Percentiles rank a stretch among this genome's conserved stretches.
phyloP scores from a whole-genome alignment of 2,113 vertebrate genomes.

The Trematocara marginatum region DNA sequence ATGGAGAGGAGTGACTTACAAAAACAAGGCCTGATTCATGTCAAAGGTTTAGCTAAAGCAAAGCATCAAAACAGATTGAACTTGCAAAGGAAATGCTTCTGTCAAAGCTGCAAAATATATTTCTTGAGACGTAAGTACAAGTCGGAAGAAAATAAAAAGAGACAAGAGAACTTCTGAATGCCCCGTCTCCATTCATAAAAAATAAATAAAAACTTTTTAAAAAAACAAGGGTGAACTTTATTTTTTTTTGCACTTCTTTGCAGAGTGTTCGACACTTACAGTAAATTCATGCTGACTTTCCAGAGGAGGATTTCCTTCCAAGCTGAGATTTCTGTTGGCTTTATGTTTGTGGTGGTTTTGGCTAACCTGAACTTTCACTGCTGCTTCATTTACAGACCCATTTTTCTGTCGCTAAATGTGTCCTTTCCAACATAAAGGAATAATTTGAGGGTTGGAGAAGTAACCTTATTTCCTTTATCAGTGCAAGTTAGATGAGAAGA shows the following conservation, averaged over 20 bases:
- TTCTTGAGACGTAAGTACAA: background rate
- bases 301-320: background rate
- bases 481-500: background rate
- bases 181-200: background rate
- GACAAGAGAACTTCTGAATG: background rate
- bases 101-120: background rate
- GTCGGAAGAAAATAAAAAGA: background rate
- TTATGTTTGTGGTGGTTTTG: background rate
- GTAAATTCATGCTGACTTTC: background rate
- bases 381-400: background rate
- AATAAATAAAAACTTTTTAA: background rate
- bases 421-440: background rate
- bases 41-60: slow-evolving; percentile 20
- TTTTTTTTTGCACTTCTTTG: background rate
- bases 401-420: background rate
- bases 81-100: background rate
- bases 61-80: slow-evolving; percentile 27
- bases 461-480: background rate
- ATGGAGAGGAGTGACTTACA: background rate
- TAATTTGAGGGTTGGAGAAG: background rate
- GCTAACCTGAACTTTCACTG: background rate
- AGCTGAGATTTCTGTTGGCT: background rate
- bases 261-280: background rate
- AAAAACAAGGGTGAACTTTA: background rate
- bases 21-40: slow-evolving; percentile 35